Evolutionary conservation across 2,888 invertebrate species (phyloP), one percentile per base, ranked within the genome.

Genomic region (Flexamia atlantica): DNA sequence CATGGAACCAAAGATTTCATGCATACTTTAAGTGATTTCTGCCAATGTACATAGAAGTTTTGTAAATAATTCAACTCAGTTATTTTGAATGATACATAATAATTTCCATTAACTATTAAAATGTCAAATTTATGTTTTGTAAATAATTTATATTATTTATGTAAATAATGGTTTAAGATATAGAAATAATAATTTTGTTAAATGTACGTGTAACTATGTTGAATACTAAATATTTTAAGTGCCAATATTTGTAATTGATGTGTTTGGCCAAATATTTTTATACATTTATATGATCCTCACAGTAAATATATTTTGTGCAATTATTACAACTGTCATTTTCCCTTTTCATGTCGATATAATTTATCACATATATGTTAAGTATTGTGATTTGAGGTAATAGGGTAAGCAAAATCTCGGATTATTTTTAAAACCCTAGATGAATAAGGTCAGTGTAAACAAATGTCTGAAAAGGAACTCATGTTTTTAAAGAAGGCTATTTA

Each of bases 1-100:
- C 74, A 76, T 76, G 74, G 46, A 46, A 76, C 74, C 74, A 76
- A 76, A 76, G 74, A 76, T 76, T 76, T 76, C 74, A 76, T 76
- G 74, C 40, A 40, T 32, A 20, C 36, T 14, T 64, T 14, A 28
- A 64, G 28, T 28, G 9, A 14, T 28, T 28, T 64, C 17, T 64
- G 23, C n/a, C 25, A 64, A 28, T 64, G 64, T 64, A 28, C 14
- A 28, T 57, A 50, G 5, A n/a, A 23, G 23, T 30, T 10, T 4
- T 64, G 64, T 28, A 64, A 3, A 64, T 64, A 64, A 12, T 12
- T 64, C n/a, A 9, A 23, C 30, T 28, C 57, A 23, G 57, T 12
- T n/a, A n/a, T 4, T 28, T 57, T 20, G 5, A 23, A 20, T 57
- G 12, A 64, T 64, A 9, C 5, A 64, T 64, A 64, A 64, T 17